Percentiles rank a stretch among this genome's conserved stretches.
Evolutionary conservation across 1,140 invertebrate species (phyloP).

Genomic region (Oncopodura yosiiana): DNA sequence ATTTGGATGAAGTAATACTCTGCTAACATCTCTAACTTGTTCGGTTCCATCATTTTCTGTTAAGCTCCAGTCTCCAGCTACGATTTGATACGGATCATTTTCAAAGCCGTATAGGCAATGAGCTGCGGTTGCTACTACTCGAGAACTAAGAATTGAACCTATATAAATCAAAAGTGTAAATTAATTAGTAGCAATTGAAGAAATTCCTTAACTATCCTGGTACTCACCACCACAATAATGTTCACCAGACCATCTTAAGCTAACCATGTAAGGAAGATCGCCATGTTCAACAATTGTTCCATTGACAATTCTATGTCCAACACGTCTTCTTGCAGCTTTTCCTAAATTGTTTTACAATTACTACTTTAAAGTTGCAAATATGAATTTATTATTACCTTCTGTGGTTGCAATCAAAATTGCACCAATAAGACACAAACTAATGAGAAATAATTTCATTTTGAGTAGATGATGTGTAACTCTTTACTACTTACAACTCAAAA

Average conservation of each 20-base stretch:
- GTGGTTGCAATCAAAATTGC: too few species aligned
- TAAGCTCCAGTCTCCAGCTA: conserved; percentile 6
- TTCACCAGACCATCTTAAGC: not conserved
- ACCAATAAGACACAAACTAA: too few species aligned
- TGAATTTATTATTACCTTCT: too few species aligned
- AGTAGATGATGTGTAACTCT: too few species aligned
- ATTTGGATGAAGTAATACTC: not conserved
- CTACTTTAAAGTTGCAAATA: too few species aligned
- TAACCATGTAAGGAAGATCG: not conserved
- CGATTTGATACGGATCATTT: not conserved
- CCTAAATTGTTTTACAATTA: too few species aligned
- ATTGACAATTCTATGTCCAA: not conserved
- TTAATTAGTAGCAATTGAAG: too few species aligned
- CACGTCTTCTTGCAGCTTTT: too few species aligned
- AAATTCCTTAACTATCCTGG: too few species aligned
- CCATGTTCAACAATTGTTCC: not conserved
- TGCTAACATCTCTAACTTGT: not conserved
- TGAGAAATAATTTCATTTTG: too few species aligned
- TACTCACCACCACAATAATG: conserved; percentile 6
- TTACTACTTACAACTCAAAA: too few species aligned
- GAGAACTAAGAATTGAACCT: conserved; percentile 2
- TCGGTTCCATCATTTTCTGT: conserved; percentile 2
- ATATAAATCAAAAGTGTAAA: too few species aligned
- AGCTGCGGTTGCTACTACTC: not conserved
- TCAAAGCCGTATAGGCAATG: conserved; percentile 4